phyloP scores from a whole-genome alignment of 37 sponge, comb jelly and placozoan genomes.

The Amphimedon queenslandica region DNA sequence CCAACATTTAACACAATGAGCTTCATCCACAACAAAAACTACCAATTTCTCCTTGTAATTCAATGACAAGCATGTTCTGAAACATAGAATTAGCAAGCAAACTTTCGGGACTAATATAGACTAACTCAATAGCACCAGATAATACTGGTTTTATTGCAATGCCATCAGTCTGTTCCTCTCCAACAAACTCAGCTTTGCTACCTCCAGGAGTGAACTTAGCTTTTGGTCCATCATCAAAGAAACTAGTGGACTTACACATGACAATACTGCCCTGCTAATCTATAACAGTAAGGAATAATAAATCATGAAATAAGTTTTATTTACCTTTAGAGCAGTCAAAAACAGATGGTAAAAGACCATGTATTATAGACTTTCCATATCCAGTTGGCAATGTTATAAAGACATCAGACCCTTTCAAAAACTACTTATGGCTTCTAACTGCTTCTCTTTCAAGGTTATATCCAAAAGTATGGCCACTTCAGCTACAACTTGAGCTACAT shows the following conservation, averaged over 20 bases:
- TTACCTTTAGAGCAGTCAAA: background rate
- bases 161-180: constrained; percentile 30
- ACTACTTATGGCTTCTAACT: too few species aligned
- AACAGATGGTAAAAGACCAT: background rate
- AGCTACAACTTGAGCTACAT: too few species aligned
- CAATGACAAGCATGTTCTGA: constrained; percentile 36
- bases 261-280: too few species aligned
- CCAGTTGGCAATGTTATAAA: constrained; percentile 9
- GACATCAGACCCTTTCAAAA: too few species aligned
- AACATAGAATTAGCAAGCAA: constrained; percentile 14
- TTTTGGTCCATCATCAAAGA: constrained; percentile 46
- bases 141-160: constrained; percentile 8
- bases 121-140: constrained; percentile 33
- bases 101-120: constrained; percentile 44
- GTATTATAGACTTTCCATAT: constrained; percentile 4
- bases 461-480: too few species aligned
- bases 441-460: too few species aligned
- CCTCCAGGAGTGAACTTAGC: constrained; percentile 17
- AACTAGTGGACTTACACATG: constrained; percentile 42
- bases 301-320: too few species aligned
- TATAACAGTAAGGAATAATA: too few species aligned
- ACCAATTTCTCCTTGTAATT: constrained; percentile 16
- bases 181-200: constrained; percentile 45
- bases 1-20: too few species aligned
- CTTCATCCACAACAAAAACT: too few species aligned